A percentile compares a stretch with the other conserved stretches of the same genome.
These are phyloP conservation scores for Melieria crassipennis DNA, from an alignment of 2,888 invertebrate genomes.

Conservation along the genomic window DNA sequence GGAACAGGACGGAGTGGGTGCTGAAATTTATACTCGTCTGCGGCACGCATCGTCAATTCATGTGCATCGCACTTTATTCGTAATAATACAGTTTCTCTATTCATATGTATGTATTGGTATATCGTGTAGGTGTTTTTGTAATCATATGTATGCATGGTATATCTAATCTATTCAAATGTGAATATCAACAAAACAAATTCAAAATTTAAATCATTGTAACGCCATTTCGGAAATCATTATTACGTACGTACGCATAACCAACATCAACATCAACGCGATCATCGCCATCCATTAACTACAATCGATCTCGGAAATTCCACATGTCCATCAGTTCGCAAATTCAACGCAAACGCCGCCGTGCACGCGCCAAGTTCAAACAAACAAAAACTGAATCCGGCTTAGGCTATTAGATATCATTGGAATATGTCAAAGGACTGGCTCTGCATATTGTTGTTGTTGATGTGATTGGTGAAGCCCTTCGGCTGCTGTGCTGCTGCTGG, in stretches of 20 bases:
- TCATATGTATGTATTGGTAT: too few relatives aligned
- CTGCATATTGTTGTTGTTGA: constrained; percentile 57
- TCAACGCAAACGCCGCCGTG: too few relatives aligned
- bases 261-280: background rate
- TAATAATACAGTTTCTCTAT: too few relatives aligned
- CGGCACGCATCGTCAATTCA: too few relatives aligned
- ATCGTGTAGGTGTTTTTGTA: too few relatives aligned
- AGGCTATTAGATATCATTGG: constrained; percentile 66
- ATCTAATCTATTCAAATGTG: too few relatives aligned
- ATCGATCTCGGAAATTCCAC: background rate
- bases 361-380: constrained; percentile 5
- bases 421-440: constrained; percentile 63
- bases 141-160: too few relatives aligned
- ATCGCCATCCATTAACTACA: background rate
- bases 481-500: constrained; percentile 25
- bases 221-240: background rate
- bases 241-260: background rate
- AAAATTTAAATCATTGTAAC: too few relatives aligned
- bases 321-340: background rate
- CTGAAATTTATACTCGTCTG: constrained; percentile 35
- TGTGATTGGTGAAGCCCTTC: constrained; percentile 46
- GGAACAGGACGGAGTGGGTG: constrained; percentile 29
- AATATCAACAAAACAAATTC: too few relatives aligned
- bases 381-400: constrained; percentile 42
- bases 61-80: too few relatives aligned